Evolutionary conservation across 2,797 vertebrate species (phyloP).

Genomic region (Chromobotia macracanthus): DNA sequence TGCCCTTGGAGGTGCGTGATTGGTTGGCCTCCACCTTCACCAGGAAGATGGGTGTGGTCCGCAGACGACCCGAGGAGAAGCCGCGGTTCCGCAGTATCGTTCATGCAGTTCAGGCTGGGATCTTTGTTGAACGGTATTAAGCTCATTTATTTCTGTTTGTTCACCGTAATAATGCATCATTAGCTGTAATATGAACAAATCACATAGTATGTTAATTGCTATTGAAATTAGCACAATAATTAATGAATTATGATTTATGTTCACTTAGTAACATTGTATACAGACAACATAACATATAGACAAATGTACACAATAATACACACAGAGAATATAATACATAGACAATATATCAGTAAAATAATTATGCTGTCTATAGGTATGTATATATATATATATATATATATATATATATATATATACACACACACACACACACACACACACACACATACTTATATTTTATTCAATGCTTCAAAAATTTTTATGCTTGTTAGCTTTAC

Average conservation of each 20-base stretch:
- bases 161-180: not conserved
- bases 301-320: not conserved
- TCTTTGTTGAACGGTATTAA: slow-evolving; percentile 94
- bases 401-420: too few relatives aligned
- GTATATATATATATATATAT: not conserved
- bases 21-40: slow-evolving; percentile 98
- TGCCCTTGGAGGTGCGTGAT: slow-evolving; percentile 92
- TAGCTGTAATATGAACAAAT: not conserved
- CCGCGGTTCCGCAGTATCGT: slow-evolving; percentile 97
- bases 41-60: slow-evolving; percentile 91
- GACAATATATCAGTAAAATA: not conserved
- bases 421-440: too few relatives aligned
- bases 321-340: not conserved
- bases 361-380: too few relatives aligned
- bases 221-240: not conserved
- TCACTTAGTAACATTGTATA: not conserved
- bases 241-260: not conserved
- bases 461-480: too few relatives aligned
- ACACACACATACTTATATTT: too few relatives aligned
- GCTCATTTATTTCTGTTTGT: not conserved
- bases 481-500: too few relatives aligned
- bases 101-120: slow-evolving; percentile 95
- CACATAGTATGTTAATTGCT: not conserved
- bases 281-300: not conserved
- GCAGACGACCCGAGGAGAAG: slow-evolving; percentile 92